Base-by-base conservation (phyloP, 2,888 invertebrate genomes). In the Drosophila kuntzei region DNA sequence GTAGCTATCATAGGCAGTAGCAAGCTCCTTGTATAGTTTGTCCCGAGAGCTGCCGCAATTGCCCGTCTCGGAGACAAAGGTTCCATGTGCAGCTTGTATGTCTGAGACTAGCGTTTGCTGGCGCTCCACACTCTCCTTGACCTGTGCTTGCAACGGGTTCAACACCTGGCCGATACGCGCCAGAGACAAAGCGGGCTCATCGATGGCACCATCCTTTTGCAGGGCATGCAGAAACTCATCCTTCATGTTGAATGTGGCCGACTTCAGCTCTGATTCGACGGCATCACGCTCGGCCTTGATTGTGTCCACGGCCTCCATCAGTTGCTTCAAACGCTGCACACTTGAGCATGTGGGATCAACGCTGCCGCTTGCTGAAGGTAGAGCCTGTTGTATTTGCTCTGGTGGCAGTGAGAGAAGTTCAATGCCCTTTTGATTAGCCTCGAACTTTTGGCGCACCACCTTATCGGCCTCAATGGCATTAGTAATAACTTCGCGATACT, bases 401-500 rank as follows among this genome's bases (percentile, higher is more conserved):
- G 95, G 95, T 54, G 96, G 94, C 91, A 95, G 93, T 81, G 97
- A 96, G 58, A 99, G 94, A 81, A 98, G 93, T 91, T 95, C 95
- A 91, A 99, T 97, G 71, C 96, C 96, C 90, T 92, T 92, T 55
- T 89, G 94, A 92, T 98, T 96, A 29, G 93, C 93, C 76, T 95
- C 95, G 91, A 96, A 98, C 93, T 98, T 98, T 82, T 96, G 95
- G 78, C 95, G 95, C 75, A 99, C 97, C 83, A 96, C 95, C 93
- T 95, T 94, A 92, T 98, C 97, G 50, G 95, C 95, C 87, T 94
- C 93, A 75, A 97, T 94, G 37, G 99, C 99, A 91, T 98, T 98
- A 91, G 96, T 95, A 78, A 99, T 96, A 89, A 99, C 98, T 91
- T 95, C 96, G 37, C 97, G 94, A 93, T 99, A 99, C 93, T 99